Evolutionary conservation across 2,113 vertebrate species (phyloP), one percentile per base, ranked within the genome.

Genomic region (Neopipo cinnamomea): DNA sequence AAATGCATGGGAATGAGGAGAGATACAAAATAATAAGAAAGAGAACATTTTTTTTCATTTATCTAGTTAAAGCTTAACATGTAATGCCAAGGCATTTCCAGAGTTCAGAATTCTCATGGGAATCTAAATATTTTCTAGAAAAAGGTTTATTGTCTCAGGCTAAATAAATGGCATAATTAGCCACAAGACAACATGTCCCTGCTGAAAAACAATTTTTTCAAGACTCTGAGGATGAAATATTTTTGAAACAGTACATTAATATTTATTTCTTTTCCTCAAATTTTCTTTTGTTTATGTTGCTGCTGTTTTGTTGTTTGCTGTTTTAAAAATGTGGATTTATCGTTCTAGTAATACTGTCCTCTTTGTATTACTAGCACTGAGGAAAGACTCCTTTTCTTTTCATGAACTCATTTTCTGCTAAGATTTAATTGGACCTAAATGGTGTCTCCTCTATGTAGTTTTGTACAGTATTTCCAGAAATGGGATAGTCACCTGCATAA

Each of bases 31-130:
- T 80, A 93, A 88, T 19, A 70, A 8, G 31, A 33, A 79, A 63
- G 47, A 88, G 31, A 80, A 63, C 27, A 67, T 83, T 3, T 76
- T 11, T 11, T 25, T 89, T 72, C 47, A 47, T 31, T 91, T 88
- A 73, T 87, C 94, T 77, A 83, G 86, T 59, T 91, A 83, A 90
- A 91, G 8, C 11, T 70, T 92, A 88, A 84, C 35, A 83, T 74
- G 4, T 50, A 74, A 85, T 35, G 47, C 10, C 19, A 95, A 94
- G 88, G 21, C 6, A 4, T 72, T 25, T 18, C 22, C 82, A 78
- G 62, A 68, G 62, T 67, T 95, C 42, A 14, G 44, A 42, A 39
- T 94, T 80, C 76, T 97, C 35, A n/a, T 44, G 23, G 58, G 30
- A 58, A 87, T 53, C 10, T 42, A 92, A 87, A 78, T 2, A 79